phyloP scores from a whole-genome alignment of 2,888 invertebrate genomes.

The Cryptocephalus moraei region DNA sequence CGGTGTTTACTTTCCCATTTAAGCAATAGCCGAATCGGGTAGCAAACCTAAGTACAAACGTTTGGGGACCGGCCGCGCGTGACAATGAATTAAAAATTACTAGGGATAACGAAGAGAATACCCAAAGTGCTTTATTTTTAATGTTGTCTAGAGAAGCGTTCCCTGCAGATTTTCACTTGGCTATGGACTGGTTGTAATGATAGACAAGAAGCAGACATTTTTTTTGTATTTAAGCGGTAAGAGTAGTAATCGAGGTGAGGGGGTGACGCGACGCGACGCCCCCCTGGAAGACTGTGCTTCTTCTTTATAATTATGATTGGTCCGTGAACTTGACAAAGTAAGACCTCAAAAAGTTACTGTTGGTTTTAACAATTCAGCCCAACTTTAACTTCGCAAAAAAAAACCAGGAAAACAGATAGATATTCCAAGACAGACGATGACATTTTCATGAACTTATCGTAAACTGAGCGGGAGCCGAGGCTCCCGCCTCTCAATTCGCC shows the following conservation, averaged over 20 bases:
- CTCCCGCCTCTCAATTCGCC: constrained; percentile 24
- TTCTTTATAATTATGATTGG: constrained; percentile 23
- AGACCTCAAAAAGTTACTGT: constrained; percentile 42
- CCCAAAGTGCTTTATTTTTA: constrained; percentile 37
- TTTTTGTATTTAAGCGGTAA: background rate
- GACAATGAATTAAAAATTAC: constrained; percentile 17
- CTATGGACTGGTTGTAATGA: constrained; percentile 25
- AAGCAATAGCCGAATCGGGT: constrained; percentile 32
- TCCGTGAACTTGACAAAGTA: constrained; percentile 31
- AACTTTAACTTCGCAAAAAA: constrained; percentile 23
- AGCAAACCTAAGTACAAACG: constrained; percentile 33
- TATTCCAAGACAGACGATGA: background rate
- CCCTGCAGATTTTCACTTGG: constrained; percentile 41
- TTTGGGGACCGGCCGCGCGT: constrained; percentile 32
- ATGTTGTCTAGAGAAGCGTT: constrained; percentile 30
- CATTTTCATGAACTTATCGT: background rate
- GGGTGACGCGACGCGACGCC: background rate
- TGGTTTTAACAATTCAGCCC: constrained; percentile 39
- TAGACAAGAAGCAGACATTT: constrained; percentile 16
- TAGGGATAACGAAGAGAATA: constrained; percentile 37
- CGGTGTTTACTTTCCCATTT: constrained; percentile 30
- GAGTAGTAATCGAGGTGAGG: background rate
- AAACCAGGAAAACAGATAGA: background rate
- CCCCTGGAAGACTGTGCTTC: constrained; percentile 10
- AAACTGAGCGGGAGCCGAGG: background rate